Base-by-base conservation (phyloP, 2,888 invertebrate species). In the Leptopterna dolabrata region DNA sequence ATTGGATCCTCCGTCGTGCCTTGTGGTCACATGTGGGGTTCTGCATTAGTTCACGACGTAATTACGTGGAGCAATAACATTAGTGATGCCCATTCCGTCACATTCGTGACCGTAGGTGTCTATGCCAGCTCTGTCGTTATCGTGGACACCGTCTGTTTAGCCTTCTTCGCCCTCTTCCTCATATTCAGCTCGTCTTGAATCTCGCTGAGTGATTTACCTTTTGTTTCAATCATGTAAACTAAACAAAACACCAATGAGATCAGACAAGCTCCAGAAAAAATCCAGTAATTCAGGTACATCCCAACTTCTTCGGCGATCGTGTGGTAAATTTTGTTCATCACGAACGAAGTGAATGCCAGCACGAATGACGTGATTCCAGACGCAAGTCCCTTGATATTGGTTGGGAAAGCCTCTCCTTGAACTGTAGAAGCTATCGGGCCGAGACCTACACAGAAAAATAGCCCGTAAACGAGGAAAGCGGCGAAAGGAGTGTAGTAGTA, bases 201-300 rank as follows among this genome's bases (percentile, higher is more conserved):
- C 90, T 94, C 93, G 76, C 94, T 93, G 90, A 95, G 93, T 2
- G 95, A 95, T 90, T 95, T 95, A 86, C 95, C 95, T 91, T 95
- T 95, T 0, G 95, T 95, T 91, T 95, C 95, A 27, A 95, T 93
- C 89, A 93, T 91, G 30, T 93, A 91, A 1, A 95, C 94, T 19
- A 95, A 93, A 89, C 93, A 91, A 29, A 93, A 91, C 82, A 93
- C 90, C 90, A 88, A 30, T 27, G 89, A 89, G 0, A 88, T 24
- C 11, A 95, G 93, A 91, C 94, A 94, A 89, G 94, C 91, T 81
- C 94, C 92, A 0, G 95, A 94, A 85, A 94, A 88, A 19, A 94
- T 91, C n/a, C 94, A 94, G 91, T 95, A 95, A 90, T 94, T 94
- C 92, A 94, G 94, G 91, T 95, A 95, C 88, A 94, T 93, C 90